Evolutionary conservation across 2,888 invertebrate genomes (phyloP).

Genomic region (Himalopsyche tibetana): DNA sequence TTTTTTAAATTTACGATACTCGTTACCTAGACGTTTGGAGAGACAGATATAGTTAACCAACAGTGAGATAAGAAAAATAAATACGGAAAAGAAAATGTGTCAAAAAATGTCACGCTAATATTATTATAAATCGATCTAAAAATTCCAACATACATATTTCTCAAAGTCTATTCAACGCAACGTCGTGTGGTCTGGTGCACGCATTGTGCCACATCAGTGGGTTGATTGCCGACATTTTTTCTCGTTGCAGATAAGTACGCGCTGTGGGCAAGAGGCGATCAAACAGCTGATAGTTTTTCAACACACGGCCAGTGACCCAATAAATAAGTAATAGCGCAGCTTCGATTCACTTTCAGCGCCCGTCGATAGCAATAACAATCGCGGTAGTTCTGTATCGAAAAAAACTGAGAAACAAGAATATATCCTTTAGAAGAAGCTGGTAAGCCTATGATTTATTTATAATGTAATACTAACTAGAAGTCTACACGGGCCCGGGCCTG

Average conservation of each 20-base stretch:
- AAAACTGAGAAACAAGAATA: background rate
- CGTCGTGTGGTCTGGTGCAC: background rate
- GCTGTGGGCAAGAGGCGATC: conserved; percentile 14
- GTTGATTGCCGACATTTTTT: conserved; percentile 1
- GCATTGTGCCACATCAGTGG: conserved; percentile 4
- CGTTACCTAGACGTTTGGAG: no score
- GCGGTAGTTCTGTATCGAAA: background rate
- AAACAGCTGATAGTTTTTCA: conserved; percentile 12
- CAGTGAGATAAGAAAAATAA: no score
- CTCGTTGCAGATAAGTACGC: conserved; percentile 6
- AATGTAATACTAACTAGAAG: background rate
- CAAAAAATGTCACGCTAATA: background rate
- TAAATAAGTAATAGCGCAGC: background rate
- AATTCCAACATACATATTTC: background rate
- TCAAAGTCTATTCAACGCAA: background rate
- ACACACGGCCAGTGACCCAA: conserved; percentile 36
- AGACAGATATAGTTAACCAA: no score
- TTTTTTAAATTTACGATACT: no score
- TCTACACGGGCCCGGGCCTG: no score
- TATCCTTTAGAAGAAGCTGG: background rate
- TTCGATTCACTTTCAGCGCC: conserved; percentile 39
- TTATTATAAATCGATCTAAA: background rate
- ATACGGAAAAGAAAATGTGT: background rate
- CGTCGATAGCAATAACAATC: conserved; percentile 15
- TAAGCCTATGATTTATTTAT: background rate